These are phyloP conservation scores for Neomicropteryx cornuta DNA, from an alignment of 1,140 invertebrate genomes.

Conservation along the genomic window DNA sequence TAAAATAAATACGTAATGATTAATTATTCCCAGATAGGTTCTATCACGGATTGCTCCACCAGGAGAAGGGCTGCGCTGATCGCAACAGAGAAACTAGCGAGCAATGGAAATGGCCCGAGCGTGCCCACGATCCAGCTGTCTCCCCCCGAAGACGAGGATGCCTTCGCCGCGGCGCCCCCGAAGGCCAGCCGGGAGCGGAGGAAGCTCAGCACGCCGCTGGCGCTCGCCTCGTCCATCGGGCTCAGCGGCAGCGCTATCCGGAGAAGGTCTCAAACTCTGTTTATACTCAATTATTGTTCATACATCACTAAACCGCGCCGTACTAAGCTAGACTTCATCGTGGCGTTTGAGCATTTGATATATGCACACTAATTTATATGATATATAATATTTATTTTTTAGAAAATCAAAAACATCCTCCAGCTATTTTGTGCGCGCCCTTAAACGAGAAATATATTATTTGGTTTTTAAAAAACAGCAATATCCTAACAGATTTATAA, in stretches of 20 bases:
- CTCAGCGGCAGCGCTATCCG: conserved; percentile 18
- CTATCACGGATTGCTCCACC: conserved; percentile 20
- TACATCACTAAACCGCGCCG: conserved; percentile 8
- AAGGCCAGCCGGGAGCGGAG: conserved; percentile 24
- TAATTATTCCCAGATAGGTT: conserved; percentile 28
- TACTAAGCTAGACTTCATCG: background rate
- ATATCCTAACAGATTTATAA: no score
- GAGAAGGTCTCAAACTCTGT: conserved; percentile 16
- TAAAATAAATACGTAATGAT: background rate
- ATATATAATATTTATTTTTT: no score
- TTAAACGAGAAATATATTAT: no score
- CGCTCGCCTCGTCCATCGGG: conserved; percentile 16
- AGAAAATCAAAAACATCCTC: no score
- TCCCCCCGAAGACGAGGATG: conserved; percentile 30
- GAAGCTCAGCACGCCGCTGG: conserved; percentile 31
- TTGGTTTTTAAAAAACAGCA: no score
- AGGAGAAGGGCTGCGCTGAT: conserved; percentile 19
- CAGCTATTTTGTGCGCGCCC: no score
- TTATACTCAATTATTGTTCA: conserved; percentile 5
- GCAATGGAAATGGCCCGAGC: no score
- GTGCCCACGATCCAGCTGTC: conserved; percentile 34
- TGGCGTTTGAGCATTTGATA: background rate
- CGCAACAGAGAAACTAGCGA: conserved; percentile 24
- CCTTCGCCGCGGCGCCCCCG: conserved; percentile 19
- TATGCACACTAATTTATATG: conserved; percentile 1